phyloP scores from a whole-genome alignment of 2,797 vertebrate species.

The Phyllotis vaccarum region DNA sequence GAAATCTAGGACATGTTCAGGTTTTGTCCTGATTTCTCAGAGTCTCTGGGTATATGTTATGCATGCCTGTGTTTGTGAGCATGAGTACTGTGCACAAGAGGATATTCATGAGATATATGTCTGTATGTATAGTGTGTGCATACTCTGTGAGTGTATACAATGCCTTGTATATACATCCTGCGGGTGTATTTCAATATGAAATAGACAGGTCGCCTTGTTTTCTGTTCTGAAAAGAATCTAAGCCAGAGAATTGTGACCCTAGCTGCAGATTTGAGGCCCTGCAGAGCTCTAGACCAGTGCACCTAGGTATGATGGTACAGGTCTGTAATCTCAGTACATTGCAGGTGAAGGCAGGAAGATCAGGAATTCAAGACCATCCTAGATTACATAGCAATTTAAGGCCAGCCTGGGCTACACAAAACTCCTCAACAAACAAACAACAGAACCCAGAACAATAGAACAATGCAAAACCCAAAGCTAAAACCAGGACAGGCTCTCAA shows the following conservation, averaged over 20 bases:
- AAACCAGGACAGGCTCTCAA: not conserved
- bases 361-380: not conserved
- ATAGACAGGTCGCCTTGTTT: not conserved
- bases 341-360: not conserved
- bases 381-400: not conserved
- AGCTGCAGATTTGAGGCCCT: not conserved
- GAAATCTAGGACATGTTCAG: not conserved
- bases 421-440: not conserved
- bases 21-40: constrained; percentile 4
- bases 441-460: not conserved
- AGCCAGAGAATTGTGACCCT: not conserved
- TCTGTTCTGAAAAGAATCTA: not conserved
- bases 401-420: not conserved
- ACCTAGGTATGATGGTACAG: no score
- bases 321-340: not conserved
- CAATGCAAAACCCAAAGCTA: not conserved
- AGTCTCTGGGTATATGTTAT: not conserved
- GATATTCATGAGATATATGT: not conserved
- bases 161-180: not conserved
- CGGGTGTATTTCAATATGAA: not conserved
- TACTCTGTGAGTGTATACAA: not conserved
- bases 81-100: not conserved
- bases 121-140: not conserved
- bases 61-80: not conserved
- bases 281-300: not conserved